Evolutionary conservation across 2,797 vertebrate species (phyloP), one percentile per base, ranked within the genome.

Genomic region (Chloroceryle amazona): DNA sequence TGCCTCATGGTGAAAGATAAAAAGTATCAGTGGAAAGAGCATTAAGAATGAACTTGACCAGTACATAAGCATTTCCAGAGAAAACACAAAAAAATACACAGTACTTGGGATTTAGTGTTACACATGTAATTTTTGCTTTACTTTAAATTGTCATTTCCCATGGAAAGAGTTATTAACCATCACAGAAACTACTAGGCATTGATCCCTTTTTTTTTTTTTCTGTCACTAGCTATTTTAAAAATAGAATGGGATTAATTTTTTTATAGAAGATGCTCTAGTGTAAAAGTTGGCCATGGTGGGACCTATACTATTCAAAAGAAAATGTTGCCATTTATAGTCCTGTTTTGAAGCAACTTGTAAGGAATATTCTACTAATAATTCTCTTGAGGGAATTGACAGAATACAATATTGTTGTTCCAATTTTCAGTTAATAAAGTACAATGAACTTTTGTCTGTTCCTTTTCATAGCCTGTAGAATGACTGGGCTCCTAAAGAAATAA

Each of bases 251-350:
- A 47, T 58, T 52, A 3, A 10, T 3, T 44, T 39, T 55, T 68
- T 57, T 9, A 10, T 31, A 37, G 51, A 54, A 54, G 19, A 33
- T 37, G 8, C 3, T 20, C 10, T 28, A 47, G 4, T 60, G 17
- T 31, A 54, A 15, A 89, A 58, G 21, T 65, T 60, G 7, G n/a
- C 10, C n/a, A 16, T 63, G 7, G 18, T 79, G 42, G 37, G 37
- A 60, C 44, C 57, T 58, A 15, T 16, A 11, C 7, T 22, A 10
- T 52, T 12, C 25, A 35, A 33, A 75, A 86, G 14, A 35, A 21
- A 0, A 0, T 57, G n/a, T 33, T 92, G 19, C 3, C 15, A 22
- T 42, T 39, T 79, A n/a, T 25, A 33, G 19, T 79, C 23, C 19
- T 60, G 7, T 33, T 41, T n/a, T 52, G 67, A 62, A 92, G n/a